These are phyloP conservation scores for Microctonus aethiopoides DNA, from an alignment of 2,888 invertebrate genomes.

Conservation along the genomic window DNA sequence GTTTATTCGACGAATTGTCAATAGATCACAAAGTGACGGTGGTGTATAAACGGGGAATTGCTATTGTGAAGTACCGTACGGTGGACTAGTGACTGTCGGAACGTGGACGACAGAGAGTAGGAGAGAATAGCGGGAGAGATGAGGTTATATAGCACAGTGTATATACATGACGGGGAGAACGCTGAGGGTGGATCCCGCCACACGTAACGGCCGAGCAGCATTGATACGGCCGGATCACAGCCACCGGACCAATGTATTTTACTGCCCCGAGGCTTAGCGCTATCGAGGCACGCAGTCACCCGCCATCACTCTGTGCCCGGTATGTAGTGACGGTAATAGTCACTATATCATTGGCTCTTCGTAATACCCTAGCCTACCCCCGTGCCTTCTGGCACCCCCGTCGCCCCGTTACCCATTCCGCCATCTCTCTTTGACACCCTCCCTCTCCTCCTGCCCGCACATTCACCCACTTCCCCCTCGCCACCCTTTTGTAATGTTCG, in stretches of 20 bases:
- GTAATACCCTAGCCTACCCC: slow-evolving; percentile 63
- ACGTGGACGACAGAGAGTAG: slow-evolving; percentile 29
- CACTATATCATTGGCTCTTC: slow-evolving; percentile 68
- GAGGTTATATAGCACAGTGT: slow-evolving; percentile 34
- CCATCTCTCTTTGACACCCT: slow-evolving; percentile 41
- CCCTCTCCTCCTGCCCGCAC: slow-evolving; percentile 35
- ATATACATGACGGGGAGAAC: slow-evolving; percentile 33
- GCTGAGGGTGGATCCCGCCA: slow-evolving; percentile 40
- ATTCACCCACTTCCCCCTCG: slow-evolving; percentile 20
- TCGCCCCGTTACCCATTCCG: slow-evolving; percentile 21
- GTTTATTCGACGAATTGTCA: slow-evolving; percentile 42
- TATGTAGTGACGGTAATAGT: slow-evolving; percentile 68
- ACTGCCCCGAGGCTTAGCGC: slow-evolving; percentile 67
- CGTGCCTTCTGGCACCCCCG: slow-evolving; percentile 39
- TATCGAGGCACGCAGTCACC: slow-evolving; percentile 67
- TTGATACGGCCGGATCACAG: slow-evolving; percentile 67
- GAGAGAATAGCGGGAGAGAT: slow-evolving; percentile 23
- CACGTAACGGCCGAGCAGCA: slow-evolving; percentile 64
- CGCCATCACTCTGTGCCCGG: slow-evolving; percentile 66
- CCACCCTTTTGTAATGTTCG: slow-evolving; percentile 60
- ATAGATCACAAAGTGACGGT: slow-evolving; percentile 52
- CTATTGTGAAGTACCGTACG: slow-evolving; percentile 46
- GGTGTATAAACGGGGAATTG: slow-evolving; percentile 49
- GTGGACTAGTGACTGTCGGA: slow-evolving; percentile 24
- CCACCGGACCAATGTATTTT: slow-evolving; percentile 66